Evolutionary conservation across 2,888 invertebrate species (phyloP), one percentile per base, ranked within the genome.

Genomic region (Pterobdella sp.): DNA sequence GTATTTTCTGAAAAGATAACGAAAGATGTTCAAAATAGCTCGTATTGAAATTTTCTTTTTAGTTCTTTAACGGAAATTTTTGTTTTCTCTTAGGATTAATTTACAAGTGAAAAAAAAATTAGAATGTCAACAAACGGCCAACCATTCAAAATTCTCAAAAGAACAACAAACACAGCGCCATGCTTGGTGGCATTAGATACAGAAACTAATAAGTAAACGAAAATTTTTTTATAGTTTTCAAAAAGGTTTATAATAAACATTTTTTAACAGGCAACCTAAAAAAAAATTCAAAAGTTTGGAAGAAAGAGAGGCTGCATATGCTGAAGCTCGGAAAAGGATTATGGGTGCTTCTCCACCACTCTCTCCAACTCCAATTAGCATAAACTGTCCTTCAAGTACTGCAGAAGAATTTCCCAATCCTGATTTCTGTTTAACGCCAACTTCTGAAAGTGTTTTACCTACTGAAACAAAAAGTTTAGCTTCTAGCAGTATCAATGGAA

Each of bases 241-340:
- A n/a, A n/a, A n/a, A n/a, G n/a, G n/a, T n/a, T n/a, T n/a, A n/a
- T n/a, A n/a, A n/a, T n/a, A n/a, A n/a, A n/a, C n/a, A n/a, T n/a
- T n/a, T n/a, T n/a, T 26, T 37, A 42, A 68, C 35, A 35, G 52
- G n/a, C n/a, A 29, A 26, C 63, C 36, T 36, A 34, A 32, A n/a
- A 71, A 63, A 63, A 60, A 81, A 67, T 84, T 87, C 52, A 84
- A 88, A 77, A 83, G 82, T 18, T 76, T 83, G 65, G 81, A 84
- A 76, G 82, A 94, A 87, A 87, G 94, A 79, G 93, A 94, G 84
- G 91, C 92, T 81, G 94, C 93, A 81, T 95, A 95, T 82, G 93
- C 93, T 22, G 91, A 93, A 83, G 94, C 94, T 31, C 88, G 94
- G 78, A 87, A 92, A 77, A 87, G 94, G 81, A 94, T 95, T 84